Evolutionary conservation across 1,140 invertebrate species (phyloP).

Genomic region (Leucophenga varia): DNA sequence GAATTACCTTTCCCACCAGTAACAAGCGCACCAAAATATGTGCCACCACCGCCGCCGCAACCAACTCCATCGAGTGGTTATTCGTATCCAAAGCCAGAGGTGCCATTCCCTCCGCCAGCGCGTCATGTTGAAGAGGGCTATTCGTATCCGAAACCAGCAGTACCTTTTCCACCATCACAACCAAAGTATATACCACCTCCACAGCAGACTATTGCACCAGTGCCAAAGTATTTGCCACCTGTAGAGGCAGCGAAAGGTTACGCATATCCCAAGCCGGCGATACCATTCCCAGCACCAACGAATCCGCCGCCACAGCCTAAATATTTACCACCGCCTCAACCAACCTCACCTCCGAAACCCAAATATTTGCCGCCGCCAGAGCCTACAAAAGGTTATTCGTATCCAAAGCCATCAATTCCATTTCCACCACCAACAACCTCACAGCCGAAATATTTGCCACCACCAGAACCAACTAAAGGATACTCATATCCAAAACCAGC

Average conservation of each 20-base stretch:
- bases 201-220: slow-evolving; percentile 17
- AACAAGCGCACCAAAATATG: no score
- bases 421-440: neutral
- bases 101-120: slow-evolving; percentile 13
- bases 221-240: no score
- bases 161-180: slow-evolving; percentile 21
- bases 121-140: no score
- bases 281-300: slow-evolving; percentile 5
- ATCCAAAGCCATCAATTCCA: slow-evolving; percentile 3
- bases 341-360: slow-evolving; percentile 17
- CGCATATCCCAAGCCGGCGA: slow-evolving; percentile 3
- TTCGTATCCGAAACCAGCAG: slow-evolving; percentile 33
- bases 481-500: slow-evolving; percentile 14
- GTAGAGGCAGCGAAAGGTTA: no score
- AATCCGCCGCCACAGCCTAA: no score
- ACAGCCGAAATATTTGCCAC: no score
- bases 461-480: no score
- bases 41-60: no score
- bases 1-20: no score
- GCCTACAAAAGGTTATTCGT: slow-evolving; percentile 16
- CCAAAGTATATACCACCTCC: slow-evolving; percentile 18
- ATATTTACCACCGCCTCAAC: no score
- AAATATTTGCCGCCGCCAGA: neutral
- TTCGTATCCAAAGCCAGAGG: slow-evolving; percentile 27
- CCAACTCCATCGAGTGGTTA: no score